Conservation (phyloP, 2,797 vertebrate genomes). For the Mallotus villosus region DNA sequence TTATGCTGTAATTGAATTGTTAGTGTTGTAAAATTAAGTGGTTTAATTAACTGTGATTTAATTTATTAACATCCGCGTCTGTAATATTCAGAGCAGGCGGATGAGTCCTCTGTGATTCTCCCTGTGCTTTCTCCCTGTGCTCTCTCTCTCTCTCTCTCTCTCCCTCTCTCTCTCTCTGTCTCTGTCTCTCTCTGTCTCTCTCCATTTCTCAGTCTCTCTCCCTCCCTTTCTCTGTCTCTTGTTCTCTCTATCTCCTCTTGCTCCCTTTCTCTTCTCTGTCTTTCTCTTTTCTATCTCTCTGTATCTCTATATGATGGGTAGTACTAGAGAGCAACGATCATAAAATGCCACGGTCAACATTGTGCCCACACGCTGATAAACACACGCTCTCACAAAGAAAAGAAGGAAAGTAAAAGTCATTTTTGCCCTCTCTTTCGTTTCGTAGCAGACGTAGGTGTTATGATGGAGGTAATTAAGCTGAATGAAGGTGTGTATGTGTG, state of each 20-base stretch:
- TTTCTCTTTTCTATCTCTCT: neutral
- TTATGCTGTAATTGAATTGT: conserved; percentile 38
- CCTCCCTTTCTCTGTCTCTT: too few relatives aligned
- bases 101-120: neutral
- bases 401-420: conserved; percentile 38
- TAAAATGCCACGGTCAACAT: conserved; percentile 46
- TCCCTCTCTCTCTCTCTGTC: too few relatives aligned
- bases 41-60: conserved; percentile 45
- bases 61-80: conserved; percentile 2
- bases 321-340: conserved; percentile 41
- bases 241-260: neutral
- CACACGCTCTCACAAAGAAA: conserved; percentile 22
- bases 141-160: conserved; percentile 3
- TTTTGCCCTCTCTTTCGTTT: conserved; percentile 32
- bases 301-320: conserved; percentile 4
- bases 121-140: neutral
- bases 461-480: conserved; percentile 51
- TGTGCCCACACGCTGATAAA: conserved; percentile 26
- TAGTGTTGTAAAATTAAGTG: conserved; percentile 45
- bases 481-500: conserved; percentile 38
- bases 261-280: neutral
- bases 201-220: too few relatives aligned
- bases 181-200: conserved; percentile 4
- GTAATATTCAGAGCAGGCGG: conserved; percentile 26
- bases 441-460: conserved; percentile 43